These are phyloP conservation scores for Molorchus minor DNA, from an alignment of 2,888 invertebrate genomes.

Conservation along the genomic window DNA sequence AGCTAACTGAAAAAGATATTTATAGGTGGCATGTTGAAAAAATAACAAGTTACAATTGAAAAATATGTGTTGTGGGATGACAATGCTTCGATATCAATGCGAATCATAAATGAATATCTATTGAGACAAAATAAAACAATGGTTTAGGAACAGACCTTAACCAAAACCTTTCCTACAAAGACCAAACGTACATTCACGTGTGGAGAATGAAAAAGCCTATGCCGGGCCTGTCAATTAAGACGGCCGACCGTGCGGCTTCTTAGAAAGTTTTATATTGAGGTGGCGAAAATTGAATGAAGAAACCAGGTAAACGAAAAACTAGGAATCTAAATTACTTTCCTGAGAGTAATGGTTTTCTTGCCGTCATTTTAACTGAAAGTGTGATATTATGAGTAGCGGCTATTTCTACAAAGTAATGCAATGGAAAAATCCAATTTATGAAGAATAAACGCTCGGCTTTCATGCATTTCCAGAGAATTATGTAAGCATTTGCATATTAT, in stretches of 20 bases:
- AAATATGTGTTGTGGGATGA: too few species aligned
- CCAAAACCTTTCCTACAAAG: too few species aligned
- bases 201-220: too few species aligned
- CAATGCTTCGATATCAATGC: too few species aligned
- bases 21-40: too few species aligned
- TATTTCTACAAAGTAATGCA: slow-evolving; percentile 5
- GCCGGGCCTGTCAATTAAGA: too few species aligned
- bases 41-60: too few species aligned
- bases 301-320: slow-evolving; percentile 14
- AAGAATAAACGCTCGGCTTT: background rate
- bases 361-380: slow-evolving; percentile 9
- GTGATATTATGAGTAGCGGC: slow-evolving; percentile 8
- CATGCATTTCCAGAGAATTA: background rate
- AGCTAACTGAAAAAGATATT: too few species aligned
- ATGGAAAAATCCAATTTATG: slow-evolving; percentile 12
- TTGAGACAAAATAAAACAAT: too few species aligned
- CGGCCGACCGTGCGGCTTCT: slow-evolving; percentile 5
- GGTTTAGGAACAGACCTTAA: too few species aligned
- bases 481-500: background rate
- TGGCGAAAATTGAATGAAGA: slow-evolving; percentile 12
- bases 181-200: too few species aligned
- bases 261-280: slow-evolving; percentile 9
- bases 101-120: too few species aligned
- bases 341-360: slow-evolving; percentile 3
- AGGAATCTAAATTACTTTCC: slow-evolving; percentile 16